Evolutionary conservation across 2,888 invertebrate species (phyloP).

Genomic region (Lasioglossum vierecki): DNA sequence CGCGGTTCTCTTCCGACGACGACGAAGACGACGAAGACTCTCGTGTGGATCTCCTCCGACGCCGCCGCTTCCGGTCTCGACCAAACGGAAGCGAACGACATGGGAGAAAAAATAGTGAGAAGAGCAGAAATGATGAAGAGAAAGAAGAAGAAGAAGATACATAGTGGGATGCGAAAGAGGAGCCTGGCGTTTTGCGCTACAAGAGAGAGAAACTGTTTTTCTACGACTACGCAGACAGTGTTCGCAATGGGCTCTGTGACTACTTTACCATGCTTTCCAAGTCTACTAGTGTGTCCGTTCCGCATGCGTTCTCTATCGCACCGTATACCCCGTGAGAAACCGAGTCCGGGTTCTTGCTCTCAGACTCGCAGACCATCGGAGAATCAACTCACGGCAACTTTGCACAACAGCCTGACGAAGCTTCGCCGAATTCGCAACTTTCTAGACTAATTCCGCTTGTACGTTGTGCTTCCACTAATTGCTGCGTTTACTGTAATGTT

Average conservation of each 20-base stretch:
- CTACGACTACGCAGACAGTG: slow-evolving; percentile 24
- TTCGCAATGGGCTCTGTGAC: slow-evolving; percentile 12
- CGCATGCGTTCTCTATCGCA: slow-evolving; percentile 61
- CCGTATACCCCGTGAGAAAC: slow-evolving; percentile 11
- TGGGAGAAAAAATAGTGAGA: slow-evolving; percentile 1
- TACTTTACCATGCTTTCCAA: slow-evolving; percentile 64
- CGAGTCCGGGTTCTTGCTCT: slow-evolving; percentile 17
- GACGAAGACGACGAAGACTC: background rate
- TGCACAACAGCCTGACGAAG: background rate
- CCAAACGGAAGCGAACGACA: slow-evolving; percentile 26
- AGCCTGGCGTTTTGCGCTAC: slow-evolving; percentile 32
- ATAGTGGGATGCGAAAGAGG: slow-evolving; percentile 6
- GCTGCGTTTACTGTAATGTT: background rate
- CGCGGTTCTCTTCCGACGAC: background rate
- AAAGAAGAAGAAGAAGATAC: background rate
- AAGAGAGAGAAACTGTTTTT: slow-evolving; percentile 1
- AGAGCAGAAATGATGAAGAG: slow-evolving; percentile 1
- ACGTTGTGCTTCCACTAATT: background rate
- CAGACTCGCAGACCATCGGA: background rate
- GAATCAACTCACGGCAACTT: background rate
- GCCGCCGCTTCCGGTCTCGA: slow-evolving; percentile 22
- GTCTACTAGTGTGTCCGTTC: slow-evolving; percentile 42
- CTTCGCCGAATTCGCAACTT: background rate
- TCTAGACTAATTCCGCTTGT: background rate
- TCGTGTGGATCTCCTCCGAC: background rate